Evolutionary conservation across 2,113 vertebrate genomes (phyloP).

Genomic region (Dolichallabes microphthalmus): DNA sequence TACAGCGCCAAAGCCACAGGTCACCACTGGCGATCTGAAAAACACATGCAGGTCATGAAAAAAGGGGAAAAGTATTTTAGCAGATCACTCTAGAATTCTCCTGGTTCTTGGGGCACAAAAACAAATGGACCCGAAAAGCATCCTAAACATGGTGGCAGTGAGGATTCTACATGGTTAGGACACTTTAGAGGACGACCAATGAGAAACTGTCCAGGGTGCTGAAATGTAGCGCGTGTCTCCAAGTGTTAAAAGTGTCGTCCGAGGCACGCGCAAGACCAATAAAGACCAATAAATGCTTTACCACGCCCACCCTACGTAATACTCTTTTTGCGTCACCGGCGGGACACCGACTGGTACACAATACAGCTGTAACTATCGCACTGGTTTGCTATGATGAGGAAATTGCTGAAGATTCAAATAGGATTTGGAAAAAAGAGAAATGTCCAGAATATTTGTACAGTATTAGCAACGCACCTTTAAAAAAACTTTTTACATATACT

Average conservation of each 20-base stretch:
- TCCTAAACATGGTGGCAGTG: too few relatives aligned
- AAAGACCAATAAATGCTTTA: not conserved
- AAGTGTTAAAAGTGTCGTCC: not conserved
- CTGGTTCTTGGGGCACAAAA: not conserved
- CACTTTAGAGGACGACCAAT: not conserved
- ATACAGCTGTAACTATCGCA: too few relatives aligned
- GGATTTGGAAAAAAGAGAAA: too few relatives aligned
- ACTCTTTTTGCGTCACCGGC: not conserved
- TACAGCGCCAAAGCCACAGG: not conserved
- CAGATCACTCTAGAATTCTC: not conserved
- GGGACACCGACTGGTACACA: not conserved
- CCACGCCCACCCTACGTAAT: not conserved
- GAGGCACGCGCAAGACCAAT: not conserved
- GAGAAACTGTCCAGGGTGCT: slow-evolving; percentile 69
- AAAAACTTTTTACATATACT: too few relatives aligned
- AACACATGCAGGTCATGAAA: not conserved
- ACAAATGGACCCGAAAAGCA: not conserved
- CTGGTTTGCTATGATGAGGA: too few relatives aligned
- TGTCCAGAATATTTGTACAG: too few relatives aligned
- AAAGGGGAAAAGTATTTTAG: not conserved
- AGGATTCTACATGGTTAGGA: not conserved
- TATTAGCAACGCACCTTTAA: too few relatives aligned
- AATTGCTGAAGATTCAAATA: too few relatives aligned
- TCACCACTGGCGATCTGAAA: not conserved
- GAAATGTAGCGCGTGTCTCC: slow-evolving; percentile 27